These are phyloP conservation scores for Aurelia aurita DNA, from an alignment of 30 jellyfish, hydroid and myxozoan species.

Conservation along the genomic window DNA sequence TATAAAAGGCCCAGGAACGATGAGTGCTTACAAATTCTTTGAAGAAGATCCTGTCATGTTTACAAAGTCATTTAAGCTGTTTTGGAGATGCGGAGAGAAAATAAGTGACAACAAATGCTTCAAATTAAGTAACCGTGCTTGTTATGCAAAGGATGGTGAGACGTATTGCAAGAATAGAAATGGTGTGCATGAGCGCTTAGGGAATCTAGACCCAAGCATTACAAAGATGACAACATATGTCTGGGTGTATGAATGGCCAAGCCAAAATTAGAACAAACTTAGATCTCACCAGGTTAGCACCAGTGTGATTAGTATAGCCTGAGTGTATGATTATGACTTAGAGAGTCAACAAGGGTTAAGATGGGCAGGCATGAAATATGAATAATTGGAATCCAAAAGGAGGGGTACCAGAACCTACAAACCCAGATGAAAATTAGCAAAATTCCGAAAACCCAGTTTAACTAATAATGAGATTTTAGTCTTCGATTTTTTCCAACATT, in stretches of 20 bases:
- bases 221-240: constrained; percentile 82
- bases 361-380: too few relatives aligned
- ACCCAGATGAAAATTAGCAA: too few relatives aligned
- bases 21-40: constrained; percentile 93
- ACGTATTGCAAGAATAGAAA: constrained; percentile 27
- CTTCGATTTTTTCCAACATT: too few relatives aligned
- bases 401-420: too few relatives aligned
- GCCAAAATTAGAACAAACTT: too few relatives aligned
- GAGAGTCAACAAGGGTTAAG: too few relatives aligned
- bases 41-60: constrained; percentile 82
- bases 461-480: too few relatives aligned
- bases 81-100: constrained; percentile 89
- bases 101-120: constrained; percentile 36
- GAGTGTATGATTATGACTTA: too few relatives aligned
- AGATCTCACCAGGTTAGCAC: too few relatives aligned
- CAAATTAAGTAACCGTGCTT: constrained; percentile 39
- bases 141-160: constrained; percentile 24
- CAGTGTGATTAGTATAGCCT: too few relatives aligned
- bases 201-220: background rate
- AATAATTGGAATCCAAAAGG: too few relatives aligned
- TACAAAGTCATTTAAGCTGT: constrained; percentile 60
- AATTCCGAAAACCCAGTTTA: too few relatives aligned
- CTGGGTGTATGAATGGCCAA: constrained; percentile 85
- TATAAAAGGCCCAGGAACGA: constrained; percentile 73
- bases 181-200: constrained; percentile 5